These are phyloP conservation scores for Kryptolebias ocellatus DNA, from an alignment of 2,797 vertebrate genomes.

Conservation along the genomic window DNA sequence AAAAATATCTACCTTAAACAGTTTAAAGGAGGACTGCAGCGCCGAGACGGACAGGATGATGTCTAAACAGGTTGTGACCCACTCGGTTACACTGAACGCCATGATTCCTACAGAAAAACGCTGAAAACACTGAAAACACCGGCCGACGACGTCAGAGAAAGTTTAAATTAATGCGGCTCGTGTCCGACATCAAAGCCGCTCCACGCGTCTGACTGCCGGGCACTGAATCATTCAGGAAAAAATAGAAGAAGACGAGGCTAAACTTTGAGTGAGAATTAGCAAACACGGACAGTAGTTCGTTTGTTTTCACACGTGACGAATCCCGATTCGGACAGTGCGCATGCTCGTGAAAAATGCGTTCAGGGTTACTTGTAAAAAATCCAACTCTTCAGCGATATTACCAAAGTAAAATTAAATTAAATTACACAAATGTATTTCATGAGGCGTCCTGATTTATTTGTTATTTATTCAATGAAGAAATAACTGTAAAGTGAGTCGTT, in stretches of 20 bases:
- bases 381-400: accelerated
- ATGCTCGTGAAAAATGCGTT: constrained; percentile 49
- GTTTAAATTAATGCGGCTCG: not conserved
- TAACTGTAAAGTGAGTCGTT: not conserved
- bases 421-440: no score
- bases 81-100: constrained; percentile 60
- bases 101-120: constrained; percentile 42
- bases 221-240: not conserved
- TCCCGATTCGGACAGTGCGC: constrained; percentile 53
- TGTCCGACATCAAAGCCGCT: not conserved
- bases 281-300: not conserved
- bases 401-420: no score
- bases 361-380: accelerated
- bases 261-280: constrained; percentile 24
- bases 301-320: constrained; percentile 74
- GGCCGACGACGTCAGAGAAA: not conserved
- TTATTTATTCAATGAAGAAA: no score
- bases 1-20: constrained; percentile 77
- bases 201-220: not conserved
- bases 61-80: constrained; percentile 53
- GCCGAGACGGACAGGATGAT: constrained; percentile 63
- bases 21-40: constrained; percentile 61
- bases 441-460: no score
- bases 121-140: not conserved
- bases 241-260: not conserved